phyloP scores from a whole-genome alignment of 2,797 vertebrate genomes.

The Ibycter americanus region DNA sequence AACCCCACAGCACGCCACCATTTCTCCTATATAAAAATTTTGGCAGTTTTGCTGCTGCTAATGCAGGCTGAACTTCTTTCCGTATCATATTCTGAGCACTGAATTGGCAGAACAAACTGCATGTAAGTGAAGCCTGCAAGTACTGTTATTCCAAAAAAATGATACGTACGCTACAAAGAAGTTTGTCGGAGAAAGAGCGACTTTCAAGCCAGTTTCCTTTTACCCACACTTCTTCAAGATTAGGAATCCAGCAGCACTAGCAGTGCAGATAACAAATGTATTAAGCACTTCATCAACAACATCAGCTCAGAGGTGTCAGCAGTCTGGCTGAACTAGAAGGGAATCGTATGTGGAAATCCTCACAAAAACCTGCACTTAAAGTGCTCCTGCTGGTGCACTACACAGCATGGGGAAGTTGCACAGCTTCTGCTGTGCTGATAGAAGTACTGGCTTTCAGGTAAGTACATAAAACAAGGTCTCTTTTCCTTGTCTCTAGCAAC shows the following conservation, averaged over 20 bases:
- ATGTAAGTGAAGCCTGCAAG: not conserved
- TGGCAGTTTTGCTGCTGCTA: not conserved
- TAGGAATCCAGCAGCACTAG: not conserved
- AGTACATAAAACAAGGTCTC: not conserved
- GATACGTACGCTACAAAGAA: accelerated
- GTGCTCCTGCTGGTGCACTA: not conserved
- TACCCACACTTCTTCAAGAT: not conserved
- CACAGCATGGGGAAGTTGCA: not conserved
- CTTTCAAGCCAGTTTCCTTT: not conserved
- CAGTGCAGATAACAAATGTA: not conserved
- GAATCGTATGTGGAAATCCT: not conserved
- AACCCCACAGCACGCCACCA: accelerated
- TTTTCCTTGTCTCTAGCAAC: not conserved
- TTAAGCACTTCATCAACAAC: constrained; percentile 26
- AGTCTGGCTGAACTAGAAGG: not conserved
- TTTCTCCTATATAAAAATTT: not conserved
- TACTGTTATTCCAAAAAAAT: not conserved
- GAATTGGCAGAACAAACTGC: not conserved
- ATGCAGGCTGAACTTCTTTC: not conserved
- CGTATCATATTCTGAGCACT: not conserved
- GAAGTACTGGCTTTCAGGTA: not conserved
- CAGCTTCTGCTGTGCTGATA: not conserved
- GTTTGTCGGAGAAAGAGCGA: not conserved
- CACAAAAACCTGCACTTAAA: constrained; percentile 10
- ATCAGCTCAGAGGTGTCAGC: not conserved